Evolutionary conservation across 2,888 invertebrate species (phyloP).

Genomic region (Cheilosia vernalis): DNA sequence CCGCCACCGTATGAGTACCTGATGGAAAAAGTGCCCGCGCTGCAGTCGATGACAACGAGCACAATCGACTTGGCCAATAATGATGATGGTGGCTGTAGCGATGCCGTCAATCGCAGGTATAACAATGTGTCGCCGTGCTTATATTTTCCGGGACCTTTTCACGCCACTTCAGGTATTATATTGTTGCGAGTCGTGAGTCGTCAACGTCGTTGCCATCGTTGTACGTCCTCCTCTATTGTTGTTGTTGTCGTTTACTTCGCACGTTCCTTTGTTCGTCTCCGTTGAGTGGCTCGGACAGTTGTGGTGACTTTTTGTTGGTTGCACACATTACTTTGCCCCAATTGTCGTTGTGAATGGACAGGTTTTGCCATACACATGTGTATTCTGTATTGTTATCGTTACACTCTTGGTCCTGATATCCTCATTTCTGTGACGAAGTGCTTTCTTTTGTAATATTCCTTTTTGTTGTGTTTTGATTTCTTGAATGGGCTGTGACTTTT

Average conservation of each 20-base stretch:
- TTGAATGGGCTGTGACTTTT: slow-evolving; percentile 28
- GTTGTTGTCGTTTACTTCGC: slow-evolving; percentile 1
- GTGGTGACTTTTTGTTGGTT: slow-evolving; percentile 33
- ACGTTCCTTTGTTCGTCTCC: slow-evolving; percentile 13
- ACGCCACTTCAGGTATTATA: slow-evolving; percentile 75
- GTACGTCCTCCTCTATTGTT: neutral
- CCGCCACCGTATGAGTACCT: slow-evolving; percentile 79
- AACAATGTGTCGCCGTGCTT: slow-evolving; percentile 82
- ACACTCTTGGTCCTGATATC: slow-evolving; percentile 17
- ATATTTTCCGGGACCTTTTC: slow-evolving; percentile 75
- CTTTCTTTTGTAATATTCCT: slow-evolving; percentile 21
- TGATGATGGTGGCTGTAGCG: slow-evolving; percentile 63
- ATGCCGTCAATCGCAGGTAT: slow-evolving; percentile 79
- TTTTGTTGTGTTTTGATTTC: slow-evolving; percentile 16
- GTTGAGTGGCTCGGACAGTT: slow-evolving; percentile 26
- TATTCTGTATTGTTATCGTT: slow-evolving; percentile 12
- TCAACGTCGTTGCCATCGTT: slow-evolving; percentile 23
- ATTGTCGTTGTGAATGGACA: slow-evolving; percentile 26
- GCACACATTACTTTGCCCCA: slow-evolving; percentile 16
- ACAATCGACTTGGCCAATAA: slow-evolving; percentile 67
- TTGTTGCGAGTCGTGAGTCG: slow-evolving; percentile 33
- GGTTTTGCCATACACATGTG: slow-evolving; percentile 1
- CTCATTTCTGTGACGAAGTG: slow-evolving; percentile 23
- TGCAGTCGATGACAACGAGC: slow-evolving; percentile 66
- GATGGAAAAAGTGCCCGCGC: slow-evolving; percentile 71